Conservation (phyloP, 2,888 invertebrate species). For the Napeogenes sylphis region DNA sequence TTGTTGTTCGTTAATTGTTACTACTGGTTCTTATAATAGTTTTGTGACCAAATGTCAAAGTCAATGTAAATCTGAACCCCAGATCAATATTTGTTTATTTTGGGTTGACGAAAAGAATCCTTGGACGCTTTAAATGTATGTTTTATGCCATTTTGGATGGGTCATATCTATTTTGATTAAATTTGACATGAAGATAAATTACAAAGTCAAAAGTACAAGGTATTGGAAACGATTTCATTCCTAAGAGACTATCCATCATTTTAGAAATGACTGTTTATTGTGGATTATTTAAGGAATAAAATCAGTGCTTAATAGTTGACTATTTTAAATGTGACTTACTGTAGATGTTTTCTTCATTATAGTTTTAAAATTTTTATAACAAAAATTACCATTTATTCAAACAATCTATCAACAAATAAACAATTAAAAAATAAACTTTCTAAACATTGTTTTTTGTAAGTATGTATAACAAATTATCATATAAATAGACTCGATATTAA, state of each 20-base stretch:
- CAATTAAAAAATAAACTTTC: no score
- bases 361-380: no score
- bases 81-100: neutral
- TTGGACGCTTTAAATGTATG: neutral
- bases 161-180: conserved; percentile 4
- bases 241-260: neutral
- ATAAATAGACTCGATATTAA: no score
- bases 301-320: neutral
- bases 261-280: neutral
- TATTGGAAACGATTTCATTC: neutral
- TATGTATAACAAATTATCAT: no score
- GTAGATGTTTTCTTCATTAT: no score
- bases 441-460: no score
- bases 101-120: neutral
- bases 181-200: conserved; percentile 3
- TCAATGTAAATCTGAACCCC: neutral
- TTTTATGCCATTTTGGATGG: neutral
- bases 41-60: neutral
- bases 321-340: no score
- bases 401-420: no score
- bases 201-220: conserved; percentile 2
- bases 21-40: neutral
- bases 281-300: neutral
- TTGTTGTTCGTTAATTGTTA: neutral
- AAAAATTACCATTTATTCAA: no score